Base-by-base conservation (phyloP, 35 echinoderm and acorn worm species). In the Apostichopus californicus region DNA sequence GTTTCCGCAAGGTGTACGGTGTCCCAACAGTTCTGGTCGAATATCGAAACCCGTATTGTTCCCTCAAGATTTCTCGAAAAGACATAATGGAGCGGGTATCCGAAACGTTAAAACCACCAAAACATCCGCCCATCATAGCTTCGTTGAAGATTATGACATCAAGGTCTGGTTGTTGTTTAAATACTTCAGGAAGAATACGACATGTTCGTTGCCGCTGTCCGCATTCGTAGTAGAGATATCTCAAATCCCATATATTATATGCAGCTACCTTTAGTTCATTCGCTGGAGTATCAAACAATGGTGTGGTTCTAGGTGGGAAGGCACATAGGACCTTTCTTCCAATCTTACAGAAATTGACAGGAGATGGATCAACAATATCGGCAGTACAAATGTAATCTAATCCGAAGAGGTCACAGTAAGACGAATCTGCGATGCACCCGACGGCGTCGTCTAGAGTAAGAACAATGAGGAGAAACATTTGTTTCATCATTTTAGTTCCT, bases 221-320 rank as follows among this genome's bases (percentile, higher is more conserved):
- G 83, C 73, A 94, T 88, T 94, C 94, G 20, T 95, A 94, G 81
- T 93, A 94, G 15, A 98, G 56, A 22, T 98, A 98, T 65, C 91
- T 15, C 57, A 98, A 75, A 79, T 98, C 97, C 94, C 94, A 98
- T 8, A 96, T 93, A 70, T 98, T 98, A 81, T 98, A 98, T 23
- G 95, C 21, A 46, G 96, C 91, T n/a, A 98, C 93, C 52, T 93
- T 94, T 11, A 96, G 85, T 20, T 87, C 94, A 60, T 90, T 89
- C 22, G 86, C 93, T 57, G 95, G 93, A 8, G 93, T 92, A 61
- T 90, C 84, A 57, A 26, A 20, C 75, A 91, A 23, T 23, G 93
- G 89, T 8, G 94, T 92, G 8, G 92, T 61, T 56, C 87, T 58
- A 25, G 55, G 81, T 61, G 96, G 94, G 18, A 73, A 92, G 2